A percentile compares a stretch with the other conserved stretches of the same genome.
Conservation (phyloP, 2,113 vertebrate species). For the Dicerorhinus sumatrensis region DNA sequence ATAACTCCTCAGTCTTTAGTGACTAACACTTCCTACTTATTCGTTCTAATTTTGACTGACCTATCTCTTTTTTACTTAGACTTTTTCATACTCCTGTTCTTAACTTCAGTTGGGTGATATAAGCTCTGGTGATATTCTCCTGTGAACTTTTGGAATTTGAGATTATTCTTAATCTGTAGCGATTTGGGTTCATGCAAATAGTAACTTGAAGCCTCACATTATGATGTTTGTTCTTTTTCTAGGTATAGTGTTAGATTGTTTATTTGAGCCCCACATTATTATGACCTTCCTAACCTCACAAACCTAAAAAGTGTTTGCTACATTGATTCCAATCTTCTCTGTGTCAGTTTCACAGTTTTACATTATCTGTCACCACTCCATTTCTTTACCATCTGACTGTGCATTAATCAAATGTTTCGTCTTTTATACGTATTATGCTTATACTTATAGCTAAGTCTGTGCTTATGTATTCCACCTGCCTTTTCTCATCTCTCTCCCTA, state of each 20-base stretch:
- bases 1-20: background rate
- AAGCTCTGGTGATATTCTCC: background rate
- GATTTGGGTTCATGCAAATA: conserved; percentile 42
- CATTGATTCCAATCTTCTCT: conserved; percentile 16
- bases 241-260: too few relatives aligned
- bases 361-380: background rate
- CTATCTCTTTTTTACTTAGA: conserved; percentile 27
- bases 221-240: background rate
- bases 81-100: background rate
- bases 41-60: conserved; percentile 21
- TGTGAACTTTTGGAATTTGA: conserved; percentile 38
- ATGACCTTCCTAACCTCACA: conserved; percentile 28
- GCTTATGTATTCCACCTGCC: background rate
- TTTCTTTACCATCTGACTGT: background rate
- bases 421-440: background rate
- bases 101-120: background rate
- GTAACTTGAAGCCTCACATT: conserved; percentile 6
- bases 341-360: background rate
- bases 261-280: background rate
- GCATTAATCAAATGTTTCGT: background rate
- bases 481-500: background rate
- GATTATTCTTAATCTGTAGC: conserved; percentile 13
- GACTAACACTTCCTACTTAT: conserved; percentile 7
- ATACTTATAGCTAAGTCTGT: background rate
- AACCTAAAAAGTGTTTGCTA: background rate